These are phyloP conservation scores for Chrysolina haemoptera DNA, from an alignment of 2,888 invertebrate species.

Conservation along the genomic window DNA sequence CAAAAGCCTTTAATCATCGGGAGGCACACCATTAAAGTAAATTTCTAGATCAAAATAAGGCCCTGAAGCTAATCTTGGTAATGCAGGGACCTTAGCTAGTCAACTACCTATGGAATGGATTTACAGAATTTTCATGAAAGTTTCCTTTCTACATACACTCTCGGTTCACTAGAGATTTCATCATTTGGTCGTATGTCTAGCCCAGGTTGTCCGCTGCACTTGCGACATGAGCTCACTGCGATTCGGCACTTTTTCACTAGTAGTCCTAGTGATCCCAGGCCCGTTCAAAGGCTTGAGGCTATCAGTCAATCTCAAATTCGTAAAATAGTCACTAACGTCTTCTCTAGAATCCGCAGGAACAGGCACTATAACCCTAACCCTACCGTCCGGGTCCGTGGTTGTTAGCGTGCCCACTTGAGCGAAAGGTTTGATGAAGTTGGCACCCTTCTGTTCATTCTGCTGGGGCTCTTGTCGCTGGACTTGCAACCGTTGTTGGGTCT, in stretches of 20 bases:
- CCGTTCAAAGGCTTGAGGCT: conserved; percentile 72
- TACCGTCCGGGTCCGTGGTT: conserved; percentile 75
- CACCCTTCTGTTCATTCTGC: conserved; percentile 48
- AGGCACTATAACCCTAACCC: conserved; percentile 77
- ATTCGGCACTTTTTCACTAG: conserved; percentile 89
- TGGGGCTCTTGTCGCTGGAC: conserved; percentile 43
- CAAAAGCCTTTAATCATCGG: too few species aligned
- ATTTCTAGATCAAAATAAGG: too few species aligned
- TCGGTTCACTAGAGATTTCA: background rate
- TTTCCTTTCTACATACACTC: background rate
- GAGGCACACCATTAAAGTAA: too few species aligned
- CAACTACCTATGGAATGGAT: conserved; percentile 11
- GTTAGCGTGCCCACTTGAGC: conserved; percentile 77
- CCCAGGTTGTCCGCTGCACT: conserved; percentile 87
- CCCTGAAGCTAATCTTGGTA: background rate
- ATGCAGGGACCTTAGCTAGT: too few species aligned
- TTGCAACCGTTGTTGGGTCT: conserved; percentile 38
- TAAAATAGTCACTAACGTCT: conserved; percentile 65
- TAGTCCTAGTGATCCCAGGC: conserved; percentile 81
- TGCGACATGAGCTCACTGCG: conserved; percentile 89
- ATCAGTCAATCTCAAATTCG: conserved; percentile 74
- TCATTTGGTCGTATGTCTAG: conserved; percentile 89
- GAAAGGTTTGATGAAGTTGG: conserved; percentile 79
- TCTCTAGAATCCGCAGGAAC: conserved; percentile 69
- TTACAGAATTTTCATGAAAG: background rate